A percentile compares a stretch with the other conserved stretches of the same genome.
Evolutionary conservation across 2,888 invertebrate genomes (phyloP).

Genomic region (Bhutanitis thaidina): DNA sequence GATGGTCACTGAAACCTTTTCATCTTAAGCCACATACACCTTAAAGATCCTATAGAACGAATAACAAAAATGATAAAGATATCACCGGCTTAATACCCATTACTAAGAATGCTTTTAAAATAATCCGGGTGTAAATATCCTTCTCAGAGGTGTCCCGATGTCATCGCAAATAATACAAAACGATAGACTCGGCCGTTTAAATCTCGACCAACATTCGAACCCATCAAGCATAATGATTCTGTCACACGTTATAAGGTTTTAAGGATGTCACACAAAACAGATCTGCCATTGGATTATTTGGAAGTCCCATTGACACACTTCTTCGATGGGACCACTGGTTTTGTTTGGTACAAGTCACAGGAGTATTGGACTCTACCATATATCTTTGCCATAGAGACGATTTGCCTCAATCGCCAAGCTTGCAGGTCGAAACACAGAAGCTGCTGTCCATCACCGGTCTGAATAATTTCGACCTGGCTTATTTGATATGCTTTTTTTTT

Average conservation of each 20-base stretch:
- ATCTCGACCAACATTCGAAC: not conserved
- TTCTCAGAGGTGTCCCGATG: constrained; percentile 1
- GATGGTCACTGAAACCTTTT: too few species aligned
- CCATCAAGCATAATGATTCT: not conserved
- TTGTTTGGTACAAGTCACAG: constrained; percentile 2
- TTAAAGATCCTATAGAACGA: not conserved
- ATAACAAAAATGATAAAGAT: constrained; percentile 4
- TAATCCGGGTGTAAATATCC: constrained; percentile 17
- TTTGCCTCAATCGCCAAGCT: too few species aligned
- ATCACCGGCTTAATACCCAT: constrained; percentile 5
- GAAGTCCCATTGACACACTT: constrained; percentile 10
- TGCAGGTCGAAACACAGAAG: too few species aligned
- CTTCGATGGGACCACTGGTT: constrained; percentile 9
- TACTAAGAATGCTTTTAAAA: constrained; percentile 16
- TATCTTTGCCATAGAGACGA: too few species aligned
- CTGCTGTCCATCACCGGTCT: too few species aligned
- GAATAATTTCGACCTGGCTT: too few species aligned
- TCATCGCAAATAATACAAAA: constrained; percentile 7
- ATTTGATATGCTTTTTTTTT: too few species aligned
- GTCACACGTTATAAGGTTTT: constrained; percentile 11
- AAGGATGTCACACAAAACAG: constrained; percentile 36
- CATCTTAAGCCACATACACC: too few species aligned
- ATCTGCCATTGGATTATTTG: constrained; percentile 29
- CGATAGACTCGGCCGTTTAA: not conserved
- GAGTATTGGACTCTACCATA: too few species aligned